A percentile compares a stretch with the other conserved stretches of the same genome.
These are phyloP conservation scores for Panopea generosa DNA, from an alignment of 2,888 invertebrate species.

Conservation along the genomic window DNA sequence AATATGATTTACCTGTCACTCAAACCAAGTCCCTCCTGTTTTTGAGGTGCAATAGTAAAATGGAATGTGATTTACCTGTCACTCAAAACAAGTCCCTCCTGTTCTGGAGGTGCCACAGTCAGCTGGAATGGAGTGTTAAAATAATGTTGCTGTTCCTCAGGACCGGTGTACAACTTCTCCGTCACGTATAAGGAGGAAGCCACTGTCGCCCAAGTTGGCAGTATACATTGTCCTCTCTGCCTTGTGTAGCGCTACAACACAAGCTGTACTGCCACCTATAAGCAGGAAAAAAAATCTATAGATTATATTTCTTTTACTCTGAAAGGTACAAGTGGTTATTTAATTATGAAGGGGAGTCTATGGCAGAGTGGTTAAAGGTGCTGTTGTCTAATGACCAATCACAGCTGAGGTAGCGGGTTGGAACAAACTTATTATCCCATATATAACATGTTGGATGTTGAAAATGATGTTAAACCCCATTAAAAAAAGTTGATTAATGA, in stretches of 20 bases:
- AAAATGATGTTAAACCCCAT: no score
- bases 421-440: no score
- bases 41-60: slow-evolving; percentile 97
- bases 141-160: slow-evolving; percentile 98
- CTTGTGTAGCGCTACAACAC: slow-evolving; percentile 96
- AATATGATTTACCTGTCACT: slow-evolving; percentile 98
- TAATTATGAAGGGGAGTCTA: no score
- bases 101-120: slow-evolving; percentile 96
- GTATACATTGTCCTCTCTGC: slow-evolving; percentile 96
- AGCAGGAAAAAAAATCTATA: no score
- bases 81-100: slow-evolving; percentile 92
- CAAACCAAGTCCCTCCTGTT: slow-evolving; percentile 92
- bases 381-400: no score
- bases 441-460: no score
- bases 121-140: slow-evolving; percentile 99
- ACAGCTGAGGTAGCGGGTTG: no score
- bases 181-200: slow-evolving; percentile 91
- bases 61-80: no score
- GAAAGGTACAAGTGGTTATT: no score
- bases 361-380: no score
- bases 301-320: no score
- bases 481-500: no score
- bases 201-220: slow-evolving; percentile 99
- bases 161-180: slow-evolving; percentile 92
- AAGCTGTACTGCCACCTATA: slow-evolving; percentile 98